A percentile compares a stretch with the other conserved stretches of the same genome.
Evolutionary conservation across 2,888 invertebrate genomes (phyloP).

Genomic region (Nomada lathburiana): DNA sequence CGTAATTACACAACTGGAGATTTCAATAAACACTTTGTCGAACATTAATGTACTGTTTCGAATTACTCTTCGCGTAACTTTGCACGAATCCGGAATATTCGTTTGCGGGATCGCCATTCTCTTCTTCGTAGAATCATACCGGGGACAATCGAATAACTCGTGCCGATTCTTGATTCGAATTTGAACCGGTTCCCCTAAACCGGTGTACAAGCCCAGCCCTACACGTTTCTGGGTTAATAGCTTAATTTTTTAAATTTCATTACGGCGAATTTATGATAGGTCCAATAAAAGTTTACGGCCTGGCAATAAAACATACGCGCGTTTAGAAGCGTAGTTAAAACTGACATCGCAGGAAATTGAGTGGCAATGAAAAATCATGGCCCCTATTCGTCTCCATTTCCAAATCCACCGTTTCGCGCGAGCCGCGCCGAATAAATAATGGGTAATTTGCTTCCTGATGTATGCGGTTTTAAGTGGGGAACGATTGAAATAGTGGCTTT

Average conservation of each 20-base stretch:
- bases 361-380: conserved; percentile 1
- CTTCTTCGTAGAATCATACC: too few relatives aligned
- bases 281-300: background rate
- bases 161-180: too few relatives aligned
- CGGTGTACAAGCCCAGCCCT: too few relatives aligned
- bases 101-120: too few relatives aligned
- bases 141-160: too few relatives aligned
- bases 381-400: background rate
- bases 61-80: too few relatives aligned
- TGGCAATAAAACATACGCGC: background rate
- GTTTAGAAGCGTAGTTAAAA: background rate
- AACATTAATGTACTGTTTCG: too few relatives aligned
- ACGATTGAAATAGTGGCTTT: conserved; percentile 33
- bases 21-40: too few relatives aligned
- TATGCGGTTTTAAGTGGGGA: conserved; percentile 11
- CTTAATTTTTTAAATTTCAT: background rate
- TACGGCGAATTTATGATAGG: background rate
- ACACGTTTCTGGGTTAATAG: background rate
- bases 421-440: background rate
- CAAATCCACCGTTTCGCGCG: conserved; percentile 5
- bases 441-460: conserved; percentile 8
- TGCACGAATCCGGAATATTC: too few relatives aligned
- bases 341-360: background rate
- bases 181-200: too few relatives aligned
- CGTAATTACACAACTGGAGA: too few relatives aligned